Conservation (phyloP, 2,113 vertebrate genomes). For the Dolichallabes microphthalmus region DNA sequence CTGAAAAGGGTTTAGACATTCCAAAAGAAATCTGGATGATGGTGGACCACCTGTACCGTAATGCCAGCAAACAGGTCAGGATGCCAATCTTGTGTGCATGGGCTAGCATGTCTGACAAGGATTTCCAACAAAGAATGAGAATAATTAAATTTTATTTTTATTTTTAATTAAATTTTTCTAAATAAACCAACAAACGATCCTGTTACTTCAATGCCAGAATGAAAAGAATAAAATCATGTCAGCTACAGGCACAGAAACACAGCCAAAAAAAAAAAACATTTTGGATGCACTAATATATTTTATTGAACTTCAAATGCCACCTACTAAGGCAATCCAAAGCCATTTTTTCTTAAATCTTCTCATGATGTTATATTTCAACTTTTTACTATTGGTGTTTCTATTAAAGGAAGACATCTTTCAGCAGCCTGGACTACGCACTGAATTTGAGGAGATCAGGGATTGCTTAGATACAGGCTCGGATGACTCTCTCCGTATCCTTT, state of each 20-base stretch:
- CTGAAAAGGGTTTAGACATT: slow-evolving; percentile 82
- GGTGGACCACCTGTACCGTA: slow-evolving; percentile 89
- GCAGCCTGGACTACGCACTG: slow-evolving; percentile 87
- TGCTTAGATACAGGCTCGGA: slow-evolving; percentile 87
- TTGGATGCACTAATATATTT: not conserved
- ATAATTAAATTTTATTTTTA: not conserved
- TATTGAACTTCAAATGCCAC: not conserved
- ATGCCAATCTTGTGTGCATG: not conserved
- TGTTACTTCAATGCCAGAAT: not conserved
- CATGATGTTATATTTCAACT: not conserved
- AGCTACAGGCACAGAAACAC: not conserved
- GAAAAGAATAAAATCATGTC: slow-evolving; percentile 16
- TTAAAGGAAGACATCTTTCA: slow-evolving; percentile 95
- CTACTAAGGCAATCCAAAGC: not conserved
- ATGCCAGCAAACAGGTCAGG: slow-evolving; percentile 84
- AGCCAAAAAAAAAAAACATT: not conserved
- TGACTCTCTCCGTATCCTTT: slow-evolving; percentile 91
- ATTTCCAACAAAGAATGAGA: not conserved
- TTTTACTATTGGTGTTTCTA: slow-evolving; percentile 30
- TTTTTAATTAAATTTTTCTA: no score
- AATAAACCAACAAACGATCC: not conserved
- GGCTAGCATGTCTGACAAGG: not conserved
- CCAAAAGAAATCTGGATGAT: slow-evolving; percentile 97
- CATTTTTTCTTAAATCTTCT: not conserved
- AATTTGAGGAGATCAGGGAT: slow-evolving; percentile 91